Evolutionary conservation across 2,888 invertebrate genomes (phyloP).

Genomic region (Hypomecis atomaria): DNA sequence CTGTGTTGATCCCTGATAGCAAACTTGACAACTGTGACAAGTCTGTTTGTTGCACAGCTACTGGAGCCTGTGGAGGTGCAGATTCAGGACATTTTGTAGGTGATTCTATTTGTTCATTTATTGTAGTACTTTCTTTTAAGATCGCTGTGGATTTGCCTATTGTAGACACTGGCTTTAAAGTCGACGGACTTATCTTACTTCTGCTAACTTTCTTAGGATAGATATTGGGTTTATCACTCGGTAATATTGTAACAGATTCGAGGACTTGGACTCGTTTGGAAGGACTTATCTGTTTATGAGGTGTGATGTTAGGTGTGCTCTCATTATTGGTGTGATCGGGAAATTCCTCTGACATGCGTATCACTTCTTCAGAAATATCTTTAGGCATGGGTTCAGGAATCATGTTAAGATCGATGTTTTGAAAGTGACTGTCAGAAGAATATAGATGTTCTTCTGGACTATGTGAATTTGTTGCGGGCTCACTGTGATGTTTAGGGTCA

Average conservation of each 20-base stretch:
- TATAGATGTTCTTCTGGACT: constrained; percentile 32
- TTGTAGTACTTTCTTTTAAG: constrained; percentile 1
- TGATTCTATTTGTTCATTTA: constrained; percentile 21
- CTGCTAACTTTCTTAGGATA: constrained; percentile 14
- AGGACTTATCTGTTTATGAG: constrained; percentile 53
- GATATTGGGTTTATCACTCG: constrained; percentile 36
- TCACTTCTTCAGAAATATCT: constrained; percentile 59
- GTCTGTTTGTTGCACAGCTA: constrained; percentile 54
- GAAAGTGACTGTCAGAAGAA: constrained; percentile 25
- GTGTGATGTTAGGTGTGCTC: constrained; percentile 43
- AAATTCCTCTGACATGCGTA: constrained; percentile 45
- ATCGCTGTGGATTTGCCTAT: constrained; percentile 24
- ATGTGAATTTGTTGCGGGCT: constrained; percentile 29
- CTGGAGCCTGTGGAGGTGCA: constrained; percentile 16
- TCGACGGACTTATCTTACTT: constrained; percentile 15
- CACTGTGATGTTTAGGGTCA: constrained; percentile 42
- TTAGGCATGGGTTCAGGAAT: constrained; percentile 50
- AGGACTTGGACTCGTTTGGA: constrained; percentile 68
- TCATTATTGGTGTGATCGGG: constrained; percentile 33
- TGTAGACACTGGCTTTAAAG: constrained; percentile 33
- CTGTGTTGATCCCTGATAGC: constrained; percentile 73
- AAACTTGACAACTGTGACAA: constrained; percentile 68
- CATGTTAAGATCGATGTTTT: constrained; percentile 31
- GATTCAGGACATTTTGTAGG: constrained; percentile 26
- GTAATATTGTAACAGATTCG: constrained; percentile 68